phyloP scores from a whole-genome alignment of 1,140 invertebrate genomes.

The Dendrolimus punctatus region DNA sequence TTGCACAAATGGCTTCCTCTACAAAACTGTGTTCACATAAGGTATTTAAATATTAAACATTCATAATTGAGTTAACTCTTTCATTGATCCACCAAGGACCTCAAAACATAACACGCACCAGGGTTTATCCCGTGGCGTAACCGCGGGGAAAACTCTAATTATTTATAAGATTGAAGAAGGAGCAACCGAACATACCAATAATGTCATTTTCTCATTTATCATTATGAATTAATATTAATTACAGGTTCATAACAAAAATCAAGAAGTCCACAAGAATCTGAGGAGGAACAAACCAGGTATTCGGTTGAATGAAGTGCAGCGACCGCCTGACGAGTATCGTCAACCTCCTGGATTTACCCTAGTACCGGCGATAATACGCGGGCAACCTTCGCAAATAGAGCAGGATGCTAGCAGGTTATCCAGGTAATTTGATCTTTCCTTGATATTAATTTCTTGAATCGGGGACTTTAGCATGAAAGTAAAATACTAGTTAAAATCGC shows the following conservation, averaged over 20 bases:
- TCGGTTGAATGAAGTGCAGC: conserved; percentile 69
- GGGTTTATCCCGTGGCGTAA: too few relatives aligned
- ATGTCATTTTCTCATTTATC: too few relatives aligned
- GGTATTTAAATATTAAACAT: too few relatives aligned
- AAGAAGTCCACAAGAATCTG: conserved; percentile 79
- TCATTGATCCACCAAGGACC: too few relatives aligned
- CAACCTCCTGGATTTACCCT: conserved; percentile 75
- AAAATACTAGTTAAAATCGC: background rate
- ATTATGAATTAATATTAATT: background rate
- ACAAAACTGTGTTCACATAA: too few relatives aligned
- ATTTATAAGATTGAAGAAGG: too few relatives aligned
- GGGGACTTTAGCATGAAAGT: background rate
- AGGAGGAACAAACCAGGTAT: conserved; percentile 77
- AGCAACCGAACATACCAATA: too few relatives aligned
- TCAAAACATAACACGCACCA: too few relatives aligned
- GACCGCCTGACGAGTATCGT: conserved; percentile 72
- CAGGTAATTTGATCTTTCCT: conserved; percentile 26
- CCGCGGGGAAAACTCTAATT: too few relatives aligned
- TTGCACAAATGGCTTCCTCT: too few relatives aligned
- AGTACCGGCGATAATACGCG: conserved; percentile 69
- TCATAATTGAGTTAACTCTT: too few relatives aligned
- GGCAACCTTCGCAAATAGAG: conserved; percentile 52
- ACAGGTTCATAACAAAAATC: conserved; percentile 79
- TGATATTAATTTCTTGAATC: background rate
- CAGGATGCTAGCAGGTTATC: conserved; percentile 54